Conservation (phyloP, 2,888 invertebrate species). For the Siphlonurus alternatus region DNA sequence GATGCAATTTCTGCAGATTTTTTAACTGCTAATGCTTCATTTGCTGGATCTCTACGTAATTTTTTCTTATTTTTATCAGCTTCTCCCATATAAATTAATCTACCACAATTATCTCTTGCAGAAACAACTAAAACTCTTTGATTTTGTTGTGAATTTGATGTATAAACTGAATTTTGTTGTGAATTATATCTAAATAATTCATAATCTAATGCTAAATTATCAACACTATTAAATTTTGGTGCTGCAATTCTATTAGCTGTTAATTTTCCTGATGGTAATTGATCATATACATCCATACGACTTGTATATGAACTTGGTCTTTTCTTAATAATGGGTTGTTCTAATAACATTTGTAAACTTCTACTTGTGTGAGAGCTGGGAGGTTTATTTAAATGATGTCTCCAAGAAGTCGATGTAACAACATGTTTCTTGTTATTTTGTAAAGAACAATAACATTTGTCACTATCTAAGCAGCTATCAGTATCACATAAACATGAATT, state of each 20-base stretch:
- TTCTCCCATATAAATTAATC: slow-evolving; percentile 20
- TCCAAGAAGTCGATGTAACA: neutral
- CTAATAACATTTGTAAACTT: neutral
- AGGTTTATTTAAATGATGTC: neutral
- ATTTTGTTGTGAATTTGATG: neutral
- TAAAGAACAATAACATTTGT: slow-evolving; percentile 65
- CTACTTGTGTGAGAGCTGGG: neutral
- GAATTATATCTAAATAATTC: slow-evolving; percentile 37
- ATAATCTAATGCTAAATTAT: slow-evolving; percentile 58
- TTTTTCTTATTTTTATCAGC: neutral
- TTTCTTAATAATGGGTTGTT: neutral
- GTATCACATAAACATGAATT: slow-evolving; percentile 64
- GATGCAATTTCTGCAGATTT: slow-evolving; percentile 81
- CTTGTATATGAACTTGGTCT: slow-evolving; percentile 12
- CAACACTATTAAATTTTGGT: slow-evolving; percentile 27
- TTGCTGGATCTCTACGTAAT: slow-evolving; percentile 13
- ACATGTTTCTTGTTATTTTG: slow-evolving; percentile 3
- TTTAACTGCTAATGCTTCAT: slow-evolving; percentile 64
- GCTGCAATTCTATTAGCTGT: neutral
- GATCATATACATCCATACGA: slow-evolving; percentile 14
- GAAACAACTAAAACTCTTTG: slow-evolving; percentile 30
- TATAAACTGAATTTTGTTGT: neutral
- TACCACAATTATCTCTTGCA: slow-evolving; percentile 30
- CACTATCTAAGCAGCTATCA: slow-evolving; percentile 71
- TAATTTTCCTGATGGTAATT: slow-evolving; percentile 6